Conservation (phyloP, 37 sponge, comb jelly and placozoan genomes). For the Bolinopsis microptera region DNA sequence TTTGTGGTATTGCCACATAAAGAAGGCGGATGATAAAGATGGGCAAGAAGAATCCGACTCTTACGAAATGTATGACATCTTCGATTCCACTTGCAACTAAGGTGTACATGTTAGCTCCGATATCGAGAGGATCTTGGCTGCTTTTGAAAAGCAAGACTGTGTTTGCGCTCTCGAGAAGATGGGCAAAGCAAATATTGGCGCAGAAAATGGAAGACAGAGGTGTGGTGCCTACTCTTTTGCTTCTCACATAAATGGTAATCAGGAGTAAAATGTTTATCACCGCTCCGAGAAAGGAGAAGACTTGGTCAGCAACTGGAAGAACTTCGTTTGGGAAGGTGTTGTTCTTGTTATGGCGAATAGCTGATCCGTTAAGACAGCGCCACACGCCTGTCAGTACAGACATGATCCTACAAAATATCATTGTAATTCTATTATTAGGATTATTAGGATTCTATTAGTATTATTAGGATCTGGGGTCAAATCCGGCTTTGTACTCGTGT, state of each 20-base stretch:
- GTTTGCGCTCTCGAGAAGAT: constrained; percentile 9
- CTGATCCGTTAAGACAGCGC: neutral
- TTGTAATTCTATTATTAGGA: no score
- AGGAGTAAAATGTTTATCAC: neutral
- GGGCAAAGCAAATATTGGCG: neutral
- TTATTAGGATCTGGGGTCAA: no score
- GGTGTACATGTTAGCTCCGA: neutral
- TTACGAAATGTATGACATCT: neutral
- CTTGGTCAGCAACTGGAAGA: neutral
- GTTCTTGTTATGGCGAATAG: neutral
- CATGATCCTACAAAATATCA: no score
- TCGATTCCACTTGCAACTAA: neutral
- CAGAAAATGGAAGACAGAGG: neutral
- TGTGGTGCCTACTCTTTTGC: neutral
- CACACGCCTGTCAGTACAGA: no score
- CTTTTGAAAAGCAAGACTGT: neutral
- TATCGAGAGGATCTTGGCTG: neutral
- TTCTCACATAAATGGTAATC: neutral
- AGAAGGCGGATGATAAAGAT: neutral
- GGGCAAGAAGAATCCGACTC: neutral
- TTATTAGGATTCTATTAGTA: no score
- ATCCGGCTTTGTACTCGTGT: no score
- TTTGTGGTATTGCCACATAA: neutral
- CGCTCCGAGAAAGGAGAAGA: neutral
- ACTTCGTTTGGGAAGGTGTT: neutral